phyloP scores from a whole-genome alignment of 2,113 vertebrate genomes.

The Coturnix japonica region DNA sequence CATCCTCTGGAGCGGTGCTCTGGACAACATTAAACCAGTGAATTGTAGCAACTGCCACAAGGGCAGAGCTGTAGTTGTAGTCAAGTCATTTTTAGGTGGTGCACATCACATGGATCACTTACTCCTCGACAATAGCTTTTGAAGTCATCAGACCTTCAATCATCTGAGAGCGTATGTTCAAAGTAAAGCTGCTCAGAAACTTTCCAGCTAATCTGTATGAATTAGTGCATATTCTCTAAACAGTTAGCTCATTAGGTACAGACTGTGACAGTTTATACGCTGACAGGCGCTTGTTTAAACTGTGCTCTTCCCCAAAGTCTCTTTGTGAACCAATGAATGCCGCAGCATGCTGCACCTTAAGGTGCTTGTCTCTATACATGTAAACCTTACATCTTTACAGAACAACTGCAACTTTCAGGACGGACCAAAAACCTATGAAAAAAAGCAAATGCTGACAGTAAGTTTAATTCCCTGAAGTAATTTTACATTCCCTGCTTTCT shows the following conservation, averaged over 20 bases:
- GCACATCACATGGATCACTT: conserved; percentile 60
- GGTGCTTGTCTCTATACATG: background rate
- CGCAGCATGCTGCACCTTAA: background rate
- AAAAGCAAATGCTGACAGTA: background rate
- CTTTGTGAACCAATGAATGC: background rate
- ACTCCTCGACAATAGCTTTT: conserved; percentile 24
- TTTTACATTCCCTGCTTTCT: background rate
- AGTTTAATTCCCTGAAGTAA: background rate
- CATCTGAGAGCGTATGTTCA: background rate
- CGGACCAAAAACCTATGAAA: background rate
- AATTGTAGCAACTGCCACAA: conserved; percentile 47
- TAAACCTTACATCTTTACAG: background rate
- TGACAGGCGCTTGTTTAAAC: conserved; percentile 8
- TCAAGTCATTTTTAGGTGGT: conserved; percentile 25
- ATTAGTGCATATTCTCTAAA: background rate
- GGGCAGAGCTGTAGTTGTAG: conserved; percentile 55
- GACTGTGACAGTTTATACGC: background rate
- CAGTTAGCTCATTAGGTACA: background rate
- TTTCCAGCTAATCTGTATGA: background rate
- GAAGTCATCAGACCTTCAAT: conserved; percentile 7
- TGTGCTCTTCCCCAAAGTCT: background rate
- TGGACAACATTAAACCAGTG: conserved; percentile 62
- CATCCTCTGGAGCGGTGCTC: conserved; percentile 23
- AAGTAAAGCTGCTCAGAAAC: background rate
- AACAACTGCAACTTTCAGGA: background rate